phyloP scores from a whole-genome alignment of 2,888 invertebrate genomes.

The Tiliacea aurago region DNA sequence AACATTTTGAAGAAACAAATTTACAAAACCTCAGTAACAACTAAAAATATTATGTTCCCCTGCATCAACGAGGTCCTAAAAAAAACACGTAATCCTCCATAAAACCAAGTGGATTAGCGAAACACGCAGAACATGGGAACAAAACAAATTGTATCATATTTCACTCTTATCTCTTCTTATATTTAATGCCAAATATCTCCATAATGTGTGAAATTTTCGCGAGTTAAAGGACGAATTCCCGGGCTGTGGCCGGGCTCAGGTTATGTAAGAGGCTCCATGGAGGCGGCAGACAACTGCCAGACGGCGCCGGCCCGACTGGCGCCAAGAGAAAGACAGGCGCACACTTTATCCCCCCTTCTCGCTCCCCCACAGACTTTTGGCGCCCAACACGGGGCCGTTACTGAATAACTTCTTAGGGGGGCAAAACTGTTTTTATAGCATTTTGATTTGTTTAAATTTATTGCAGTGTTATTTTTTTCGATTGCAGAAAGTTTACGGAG shows the following conservation, averaged over 20 bases:
- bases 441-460: constrained; percentile 82
- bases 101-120: constrained; percentile 29
- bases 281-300: constrained; percentile 81
- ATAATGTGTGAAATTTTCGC: constrained; percentile 56
- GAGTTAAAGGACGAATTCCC: constrained; percentile 55
- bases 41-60: not conserved
- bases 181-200: constrained; percentile 50
- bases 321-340: constrained; percentile 77
- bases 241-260: constrained; percentile 66
- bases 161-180: constrained; percentile 40
- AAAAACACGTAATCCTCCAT: constrained; percentile 24
- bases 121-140: constrained; percentile 17
- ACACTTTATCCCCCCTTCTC: constrained; percentile 64
- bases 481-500: constrained; percentile 41
- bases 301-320: constrained; percentile 91
- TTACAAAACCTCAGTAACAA: not conserved
- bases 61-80: not conserved
- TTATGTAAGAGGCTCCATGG: constrained; percentile 85
- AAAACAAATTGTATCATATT: constrained; percentile 51
- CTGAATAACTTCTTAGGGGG: constrained; percentile 56
- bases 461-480: constrained; percentile 70
- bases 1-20: not conserved
- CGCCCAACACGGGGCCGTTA: constrained; percentile 79
- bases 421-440: constrained; percentile 71
- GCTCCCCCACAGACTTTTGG: constrained; percentile 67